phyloP scores from a whole-genome alignment of 1,140 invertebrate genomes.

The Trichonephila clavipes region DNA sequence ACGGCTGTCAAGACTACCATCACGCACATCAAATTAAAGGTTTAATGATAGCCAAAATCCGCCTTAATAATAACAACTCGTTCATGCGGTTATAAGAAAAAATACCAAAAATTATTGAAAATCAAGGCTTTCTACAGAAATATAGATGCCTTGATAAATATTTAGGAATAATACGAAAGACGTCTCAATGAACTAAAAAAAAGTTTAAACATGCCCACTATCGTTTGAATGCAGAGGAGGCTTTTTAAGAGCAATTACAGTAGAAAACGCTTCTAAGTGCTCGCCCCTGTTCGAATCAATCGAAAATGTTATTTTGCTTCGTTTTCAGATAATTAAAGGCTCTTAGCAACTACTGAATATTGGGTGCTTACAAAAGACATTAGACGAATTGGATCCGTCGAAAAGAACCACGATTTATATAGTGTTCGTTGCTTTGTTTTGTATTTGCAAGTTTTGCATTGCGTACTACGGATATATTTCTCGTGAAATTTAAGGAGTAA shows the following conservation, averaged over 20 bases:
- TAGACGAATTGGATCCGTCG: not conserved
- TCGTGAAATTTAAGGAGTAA: too few species aligned
- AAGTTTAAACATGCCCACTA: not conserved
- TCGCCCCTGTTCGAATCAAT: conserved; percentile 22
- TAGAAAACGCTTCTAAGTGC: conserved; percentile 33
- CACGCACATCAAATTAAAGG: not conserved
- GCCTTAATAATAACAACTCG: not conserved
- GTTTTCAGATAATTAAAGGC: conserved; percentile 52
- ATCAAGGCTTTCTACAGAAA: not conserved
- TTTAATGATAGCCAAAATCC: not conserved
- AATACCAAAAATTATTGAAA: not conserved
- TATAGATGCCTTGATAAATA: not conserved
- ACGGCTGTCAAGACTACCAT: not conserved
- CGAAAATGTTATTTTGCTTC: not conserved
- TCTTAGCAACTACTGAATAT: conserved; percentile 34
- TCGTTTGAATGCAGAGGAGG: not conserved
- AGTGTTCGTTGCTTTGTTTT: too few species aligned
- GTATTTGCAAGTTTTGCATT: too few species aligned
- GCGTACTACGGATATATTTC: too few species aligned
- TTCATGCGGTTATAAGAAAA: not conserved
- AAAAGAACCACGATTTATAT: not conserved
- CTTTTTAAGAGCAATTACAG: conserved; percentile 32
- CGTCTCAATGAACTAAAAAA: not conserved
- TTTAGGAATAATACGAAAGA: not conserved
- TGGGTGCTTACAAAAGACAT: conserved; percentile 32